Evolutionary conservation across 2,888 invertebrate genomes (phyloP).

Genomic region (Apantesis nais): DNA sequence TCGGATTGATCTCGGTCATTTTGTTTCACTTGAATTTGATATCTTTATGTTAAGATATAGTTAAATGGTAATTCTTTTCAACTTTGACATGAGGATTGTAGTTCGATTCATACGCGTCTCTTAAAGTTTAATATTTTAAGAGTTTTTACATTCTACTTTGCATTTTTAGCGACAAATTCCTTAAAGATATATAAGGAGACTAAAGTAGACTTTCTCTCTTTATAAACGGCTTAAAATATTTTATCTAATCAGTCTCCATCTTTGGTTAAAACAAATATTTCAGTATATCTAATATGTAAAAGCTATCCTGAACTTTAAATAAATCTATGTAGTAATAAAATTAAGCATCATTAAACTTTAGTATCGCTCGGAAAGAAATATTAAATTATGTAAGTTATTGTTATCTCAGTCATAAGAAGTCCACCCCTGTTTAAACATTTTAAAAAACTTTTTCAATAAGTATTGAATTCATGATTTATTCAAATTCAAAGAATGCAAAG

Average conservation of each 20-base stretch:
- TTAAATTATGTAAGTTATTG: neutral
- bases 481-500: slow-evolving; percentile 2
- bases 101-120: neutral
- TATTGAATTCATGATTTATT: slow-evolving; percentile 1
- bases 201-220: neutral
- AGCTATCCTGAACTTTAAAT: slow-evolving; percentile 34
- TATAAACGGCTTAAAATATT: neutral
- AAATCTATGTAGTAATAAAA: slow-evolving; percentile 20
- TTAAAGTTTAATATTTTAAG: neutral
- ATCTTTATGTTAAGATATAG: no score
- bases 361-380: neutral
- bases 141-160: neutral
- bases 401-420: neutral
- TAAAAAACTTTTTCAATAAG: slow-evolving; percentile 1
- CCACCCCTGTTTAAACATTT: neutral
- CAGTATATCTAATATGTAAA: slow-evolving; percentile 6
- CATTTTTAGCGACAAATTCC: neutral
- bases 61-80: neutral
- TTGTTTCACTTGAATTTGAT: no score
- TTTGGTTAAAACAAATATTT: neutral
- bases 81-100: neutral
- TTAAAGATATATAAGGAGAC: neutral
- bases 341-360: neutral
- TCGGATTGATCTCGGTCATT: no score
- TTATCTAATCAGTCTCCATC: no score